These are phyloP conservation scores for Gymnoscopelus microlampas DNA, from an alignment of 2,797 vertebrate genomes.

Conservation along the genomic window DNA sequence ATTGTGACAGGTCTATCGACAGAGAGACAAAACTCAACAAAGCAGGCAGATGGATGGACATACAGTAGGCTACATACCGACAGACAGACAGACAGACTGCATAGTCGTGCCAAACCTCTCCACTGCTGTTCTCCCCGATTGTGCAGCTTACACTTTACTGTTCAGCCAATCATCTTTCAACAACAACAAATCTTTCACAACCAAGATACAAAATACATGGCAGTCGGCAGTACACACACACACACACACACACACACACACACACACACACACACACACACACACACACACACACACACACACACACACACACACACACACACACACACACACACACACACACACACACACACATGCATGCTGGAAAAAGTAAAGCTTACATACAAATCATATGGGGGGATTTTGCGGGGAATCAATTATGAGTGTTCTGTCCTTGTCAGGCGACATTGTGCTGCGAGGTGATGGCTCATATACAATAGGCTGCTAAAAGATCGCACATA, in stretches of 20 bases:
- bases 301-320: neutral
- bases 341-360: neutral
- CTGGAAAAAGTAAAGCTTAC: slow-evolving; percentile 31
- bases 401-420: slow-evolving; percentile 68
- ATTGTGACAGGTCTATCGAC: no score
- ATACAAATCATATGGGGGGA: slow-evolving; percentile 44
- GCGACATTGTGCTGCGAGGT: slow-evolving; percentile 33
- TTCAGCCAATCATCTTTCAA: slow-evolving; percentile 49
- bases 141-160: slow-evolving; percentile 34
- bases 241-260: neutral
- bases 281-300: neutral
- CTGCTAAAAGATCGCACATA: no score
- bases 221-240: slow-evolving; percentile 19
- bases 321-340: neutral
- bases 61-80: neutral
- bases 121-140: slow-evolving; percentile 40
- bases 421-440: slow-evolving; percentile 39
- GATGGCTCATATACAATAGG: neutral
- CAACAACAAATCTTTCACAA: no score
- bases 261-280: no score
- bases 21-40: slow-evolving; percentile 44
- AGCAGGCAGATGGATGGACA: slow-evolving; percentile 20
- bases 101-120: slow-evolving; percentile 21
- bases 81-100: slow-evolving; percentile 20
- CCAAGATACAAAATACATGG: slow-evolving; percentile 41